Conservation (phyloP, 2,113 vertebrate genomes). For the Gorsachius goisagi region DNA sequence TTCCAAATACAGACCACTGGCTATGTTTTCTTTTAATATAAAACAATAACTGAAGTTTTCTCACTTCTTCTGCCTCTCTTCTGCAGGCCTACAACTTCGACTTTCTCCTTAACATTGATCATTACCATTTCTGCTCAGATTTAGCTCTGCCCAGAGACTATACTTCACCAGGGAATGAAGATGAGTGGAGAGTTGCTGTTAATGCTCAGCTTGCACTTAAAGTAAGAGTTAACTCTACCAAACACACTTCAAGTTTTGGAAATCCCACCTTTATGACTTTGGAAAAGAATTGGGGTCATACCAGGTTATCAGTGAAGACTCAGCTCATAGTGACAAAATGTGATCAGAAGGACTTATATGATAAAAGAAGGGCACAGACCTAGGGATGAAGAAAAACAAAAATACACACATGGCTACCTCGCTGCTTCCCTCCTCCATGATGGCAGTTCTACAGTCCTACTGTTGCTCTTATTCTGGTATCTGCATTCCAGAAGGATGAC, state of each 20-base stretch:
- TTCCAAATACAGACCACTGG: not conserved
- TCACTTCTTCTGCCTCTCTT: not conserved
- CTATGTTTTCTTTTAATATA: not conserved
- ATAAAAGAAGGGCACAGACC: not conserved
- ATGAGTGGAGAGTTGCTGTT: not conserved
- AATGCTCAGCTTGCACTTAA: not conserved
- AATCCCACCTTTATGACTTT: not conserved
- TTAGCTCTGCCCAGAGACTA: not conserved
- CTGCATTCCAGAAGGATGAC: not conserved
- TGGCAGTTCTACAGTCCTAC: not conserved
- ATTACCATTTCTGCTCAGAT: not conserved
- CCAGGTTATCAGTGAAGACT: not conserved
- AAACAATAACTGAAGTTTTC: not conserved
- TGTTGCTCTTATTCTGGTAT: not conserved
- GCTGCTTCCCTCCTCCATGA: not conserved
- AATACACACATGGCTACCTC: not conserved
- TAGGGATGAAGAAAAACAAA: not conserved
- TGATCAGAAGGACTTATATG: not conserved
- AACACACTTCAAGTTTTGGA: not conserved
- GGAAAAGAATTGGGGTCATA: not conserved
- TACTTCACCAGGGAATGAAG: not conserved
- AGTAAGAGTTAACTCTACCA: not conserved
- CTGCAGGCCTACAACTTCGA: not conserved
- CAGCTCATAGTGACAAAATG: not conserved
- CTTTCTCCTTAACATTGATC: not conserved